Percentiles rank a stretch among this genome's conserved stretches.
Conservation (phyloP, 2,113 vertebrate species). For the Engraulis encrasicolus region DNA sequence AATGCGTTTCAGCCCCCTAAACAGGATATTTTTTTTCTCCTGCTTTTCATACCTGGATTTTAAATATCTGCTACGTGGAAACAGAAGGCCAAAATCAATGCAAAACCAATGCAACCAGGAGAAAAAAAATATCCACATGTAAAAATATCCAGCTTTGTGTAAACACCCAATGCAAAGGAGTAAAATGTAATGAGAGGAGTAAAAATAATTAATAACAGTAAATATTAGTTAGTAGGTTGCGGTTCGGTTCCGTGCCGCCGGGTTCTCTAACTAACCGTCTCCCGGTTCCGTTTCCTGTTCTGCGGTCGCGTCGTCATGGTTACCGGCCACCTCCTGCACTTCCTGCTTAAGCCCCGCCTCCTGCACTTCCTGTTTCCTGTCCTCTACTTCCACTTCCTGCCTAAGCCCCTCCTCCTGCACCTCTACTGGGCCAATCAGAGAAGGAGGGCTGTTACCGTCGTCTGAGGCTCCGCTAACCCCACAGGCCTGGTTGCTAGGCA, state of each 20-base stretch:
- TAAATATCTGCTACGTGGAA: too few species aligned
- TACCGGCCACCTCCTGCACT: constrained; percentile 52
- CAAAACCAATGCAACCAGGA: too few species aligned
- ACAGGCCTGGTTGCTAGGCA: neutral
- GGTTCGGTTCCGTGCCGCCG: neutral
- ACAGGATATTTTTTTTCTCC: too few species aligned
- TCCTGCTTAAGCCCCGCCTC: constrained; percentile 35
- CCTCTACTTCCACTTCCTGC: constrained; percentile 32
- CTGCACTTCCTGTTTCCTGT: constrained; percentile 43
- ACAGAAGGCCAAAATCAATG: too few species aligned
- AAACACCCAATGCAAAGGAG: too few species aligned
- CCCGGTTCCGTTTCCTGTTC: constrained; percentile 33
- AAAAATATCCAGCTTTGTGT: too few species aligned
- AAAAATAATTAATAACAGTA: too few species aligned
- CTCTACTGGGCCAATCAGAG: constrained; percentile 47
- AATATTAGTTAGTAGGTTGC: too few species aligned
- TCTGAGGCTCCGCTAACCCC: constrained; percentile 20
- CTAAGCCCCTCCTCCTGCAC: constrained; percentile 42
- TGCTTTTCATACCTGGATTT: too few species aligned
- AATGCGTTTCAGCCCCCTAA: too few species aligned
- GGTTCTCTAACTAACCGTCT: constrained; percentile 26
- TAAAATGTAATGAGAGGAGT: too few species aligned
- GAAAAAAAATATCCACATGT: too few species aligned
- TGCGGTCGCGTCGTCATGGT: constrained; percentile 15
- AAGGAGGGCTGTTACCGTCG: constrained; percentile 58